phyloP scores from a whole-genome alignment of 2,888 invertebrate genomes.

The Troilus luridus region DNA sequence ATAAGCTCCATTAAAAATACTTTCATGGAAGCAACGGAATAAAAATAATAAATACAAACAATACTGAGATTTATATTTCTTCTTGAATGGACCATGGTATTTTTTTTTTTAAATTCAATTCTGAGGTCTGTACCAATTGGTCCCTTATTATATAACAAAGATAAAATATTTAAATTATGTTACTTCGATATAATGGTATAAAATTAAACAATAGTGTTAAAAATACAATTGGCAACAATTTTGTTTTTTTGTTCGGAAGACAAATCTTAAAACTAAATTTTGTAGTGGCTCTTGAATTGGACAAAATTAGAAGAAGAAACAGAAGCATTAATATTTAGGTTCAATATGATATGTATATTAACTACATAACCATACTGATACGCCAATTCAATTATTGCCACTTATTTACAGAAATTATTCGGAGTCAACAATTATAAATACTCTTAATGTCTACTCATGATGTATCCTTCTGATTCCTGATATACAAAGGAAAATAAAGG shows the following conservation, averaged over 20 bases:
- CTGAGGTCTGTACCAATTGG: constrained; percentile 42
- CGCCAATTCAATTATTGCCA: constrained; percentile 44
- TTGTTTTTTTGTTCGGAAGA: constrained; percentile 50
- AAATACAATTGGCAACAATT: constrained; percentile 54
- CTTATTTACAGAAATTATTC: constrained; percentile 43
- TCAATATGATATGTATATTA: constrained; percentile 39
- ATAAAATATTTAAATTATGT: constrained; percentile 45
- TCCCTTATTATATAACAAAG: constrained; percentile 49
- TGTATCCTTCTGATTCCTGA: constrained; percentile 33
- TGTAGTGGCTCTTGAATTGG: constrained; percentile 51
- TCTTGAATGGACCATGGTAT: constrained; percentile 48
- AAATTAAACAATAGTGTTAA: constrained; percentile 49
- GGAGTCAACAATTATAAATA: constrained; percentile 29
- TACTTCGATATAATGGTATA: constrained; percentile 36
- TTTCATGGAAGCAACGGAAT: constrained; percentile 38
- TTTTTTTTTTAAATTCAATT: not conserved
- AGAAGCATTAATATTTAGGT: not conserved
- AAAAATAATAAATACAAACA: constrained; percentile 43
- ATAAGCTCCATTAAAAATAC: constrained; percentile 50
- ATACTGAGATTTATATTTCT: constrained; percentile 28
- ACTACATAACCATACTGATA: constrained; percentile 45
- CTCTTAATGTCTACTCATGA: not conserved
- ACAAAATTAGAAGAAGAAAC: not conserved
- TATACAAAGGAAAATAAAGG: constrained; percentile 17
- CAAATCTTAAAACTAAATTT: constrained; percentile 47